Evolutionary conservation across 2,113 vertebrate species (phyloP).

Genomic region (Echinops telfairi): DNA sequence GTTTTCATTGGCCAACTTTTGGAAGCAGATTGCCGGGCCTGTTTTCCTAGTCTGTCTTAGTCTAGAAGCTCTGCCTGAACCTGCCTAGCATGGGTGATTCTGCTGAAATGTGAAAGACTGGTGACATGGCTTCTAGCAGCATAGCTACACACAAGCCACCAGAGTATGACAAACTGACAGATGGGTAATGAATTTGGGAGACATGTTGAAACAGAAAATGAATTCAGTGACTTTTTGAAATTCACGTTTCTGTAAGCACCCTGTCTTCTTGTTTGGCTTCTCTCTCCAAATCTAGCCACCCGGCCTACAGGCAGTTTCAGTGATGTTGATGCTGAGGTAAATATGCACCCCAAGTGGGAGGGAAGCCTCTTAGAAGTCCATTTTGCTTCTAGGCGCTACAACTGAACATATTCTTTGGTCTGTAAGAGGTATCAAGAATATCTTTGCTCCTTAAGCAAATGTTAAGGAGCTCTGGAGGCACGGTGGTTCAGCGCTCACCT

Average conservation of each 20-base stretch:
- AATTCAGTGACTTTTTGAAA: constrained; percentile 20
- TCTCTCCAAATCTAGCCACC: neutral
- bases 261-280: neutral
- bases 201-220: neutral
- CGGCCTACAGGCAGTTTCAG: neutral
- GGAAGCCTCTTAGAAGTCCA: neutral
- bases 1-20: neutral
- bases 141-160: neutral
- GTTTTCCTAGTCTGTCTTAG: neutral
- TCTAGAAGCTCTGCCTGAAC: neutral
- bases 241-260: neutral
- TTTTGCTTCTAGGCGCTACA: neutral
- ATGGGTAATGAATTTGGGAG: neutral
- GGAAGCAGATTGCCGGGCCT: neutral
- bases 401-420: neutral
- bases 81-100: neutral
- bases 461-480: neutral
- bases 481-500: neutral
- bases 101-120: neutral
- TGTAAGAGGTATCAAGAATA: too few relatives aligned
- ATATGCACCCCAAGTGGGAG: neutral
- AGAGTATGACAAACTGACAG: neutral
- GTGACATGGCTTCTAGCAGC: neutral
- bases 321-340: accelerated
- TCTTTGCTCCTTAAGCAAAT: too few relatives aligned